Evolutionary conservation across 2,797 vertebrate genomes (phyloP), one percentile per base, ranked within the genome.

Genomic region (Gadopsis marmoratus): DNA sequence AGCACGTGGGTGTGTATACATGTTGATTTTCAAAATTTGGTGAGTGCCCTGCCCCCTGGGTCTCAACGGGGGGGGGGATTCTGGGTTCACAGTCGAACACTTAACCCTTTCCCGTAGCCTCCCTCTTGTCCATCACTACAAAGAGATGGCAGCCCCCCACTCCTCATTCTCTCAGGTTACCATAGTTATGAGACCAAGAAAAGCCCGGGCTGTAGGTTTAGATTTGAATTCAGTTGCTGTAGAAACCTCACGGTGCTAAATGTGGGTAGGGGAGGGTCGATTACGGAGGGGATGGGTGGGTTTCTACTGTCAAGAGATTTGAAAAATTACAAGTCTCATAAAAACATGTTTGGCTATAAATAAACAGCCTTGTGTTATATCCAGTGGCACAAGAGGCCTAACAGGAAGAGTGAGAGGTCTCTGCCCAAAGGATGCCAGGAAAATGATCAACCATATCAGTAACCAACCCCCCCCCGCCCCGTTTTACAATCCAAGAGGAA

Each of bases 141-240:
- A 93, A 94, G 89, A 88, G 83, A 92, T 72, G 50, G 67, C 89
- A 75, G 59, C 82, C 87, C 86, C 86, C 75, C 82, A 68, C 82
- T 83, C 78, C 78, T 88, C 93, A 93, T 94, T 95, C 95, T 92
- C 93, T 88, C 83, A 74, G 87, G 95, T 96, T 94, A 87, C 96
- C 95, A 96, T 96, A 92, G 95, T 21, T 86, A 96, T 83, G 83
- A 75, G 87, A 89, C 88, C 72, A 71, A 89, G 91, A 82, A 92
- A 91, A 88, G 79, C 90, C 91, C 71, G 84, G 91, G 90, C 88
- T 89, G 91, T 88, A 91, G 90, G 93, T 94, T 94, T 91, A 82
- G 89, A 93, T 96, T 95, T 95, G 93, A 96, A 96, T 95, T 92
- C 86, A 90, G 93, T 95, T 94, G 91, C 92, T 91, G 90, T 90